These are phyloP conservation scores for Aphidius gifuensis DNA, from an alignment of 1,140 invertebrate genomes.

Conservation along the genomic window DNA sequence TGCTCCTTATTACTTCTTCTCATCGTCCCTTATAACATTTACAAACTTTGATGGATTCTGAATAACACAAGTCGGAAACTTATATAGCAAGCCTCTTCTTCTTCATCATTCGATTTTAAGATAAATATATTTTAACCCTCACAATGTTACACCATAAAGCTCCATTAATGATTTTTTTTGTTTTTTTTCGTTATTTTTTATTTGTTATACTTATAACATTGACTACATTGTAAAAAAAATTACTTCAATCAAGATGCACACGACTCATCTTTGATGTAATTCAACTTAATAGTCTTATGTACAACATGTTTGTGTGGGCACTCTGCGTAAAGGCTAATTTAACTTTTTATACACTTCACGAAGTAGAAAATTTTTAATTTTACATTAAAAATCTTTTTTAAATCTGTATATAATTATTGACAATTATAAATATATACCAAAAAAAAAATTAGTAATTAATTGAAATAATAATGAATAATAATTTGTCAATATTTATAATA, in stretches of 20 bases:
- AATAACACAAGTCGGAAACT: too few species aligned
- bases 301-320: constrained; percentile 15
- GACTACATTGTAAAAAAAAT: too few species aligned
- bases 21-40: too few species aligned
- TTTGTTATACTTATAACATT: too few species aligned
- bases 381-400: not conserved
- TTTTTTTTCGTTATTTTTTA: too few species aligned
- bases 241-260: constrained; percentile 4
- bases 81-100: too few species aligned
- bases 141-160: too few species aligned
- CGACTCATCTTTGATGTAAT: constrained; percentile 3
- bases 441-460: not conserved
- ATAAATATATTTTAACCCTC: too few species aligned
- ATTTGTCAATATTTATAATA: not conserved
- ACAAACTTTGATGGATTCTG: too few species aligned
- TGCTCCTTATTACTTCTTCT: too few species aligned
- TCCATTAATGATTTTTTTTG: too few species aligned
- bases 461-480: not conserved
- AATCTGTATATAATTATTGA: constrained; percentile 4
- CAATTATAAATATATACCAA: constrained; percentile 5
- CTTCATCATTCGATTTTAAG: too few species aligned
- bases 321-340: constrained; percentile 33
- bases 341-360: constrained; percentile 39
- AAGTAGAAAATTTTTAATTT: constrained; percentile 36
- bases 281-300: constrained; percentile 10